Evolutionary conservation across 2,888 invertebrate species (phyloP), one percentile per base, ranked within the genome.

Genomic region (Meteorus colon): DNA sequence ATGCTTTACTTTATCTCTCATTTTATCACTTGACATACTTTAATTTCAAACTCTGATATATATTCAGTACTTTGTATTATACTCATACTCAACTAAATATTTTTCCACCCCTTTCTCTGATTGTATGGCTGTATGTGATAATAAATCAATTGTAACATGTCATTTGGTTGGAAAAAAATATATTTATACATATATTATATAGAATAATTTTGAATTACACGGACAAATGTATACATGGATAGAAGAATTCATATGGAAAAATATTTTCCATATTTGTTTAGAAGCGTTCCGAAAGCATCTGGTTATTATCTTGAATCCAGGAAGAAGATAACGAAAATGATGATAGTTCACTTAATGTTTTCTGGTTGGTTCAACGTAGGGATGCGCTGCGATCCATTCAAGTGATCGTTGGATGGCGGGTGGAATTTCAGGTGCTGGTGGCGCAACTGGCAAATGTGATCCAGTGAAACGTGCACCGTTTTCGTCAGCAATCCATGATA

Each of bases 321-420:
- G 19, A n/a, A 16, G 12, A 27, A 62, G 4, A 62, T 62, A 27
- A 62, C 4, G 27, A 8, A 62, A 27, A 62, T 14, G 16, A 48
- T 48, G 55, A 4, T 51, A 10, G 63, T n/a, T 5, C 37, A 37
- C 37, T 65, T 65, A 41, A 8, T 65, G 65, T 34, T 65, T 16
- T 12, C 8, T 34, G 34, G 34, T 24, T n/a, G 65, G 77, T 37
- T 77, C 79, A 37, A 66, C 66, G 65, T 77, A 75, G 10, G 82
- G 82, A 65, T 82, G 81, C 19, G 79, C 77, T 2, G 76, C 77
- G 73, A 77, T 80, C 72, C 70, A 82, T 12, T 77, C 79, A n/a
- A 82, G 75, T 37, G 81, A 76, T 14, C 79, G 69, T 31, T 77
- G 77, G 60, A 82, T 81, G 24, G 77, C 78, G 6, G 14, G 60